phyloP scores from a whole-genome alignment of 2,888 invertebrate species.

The Drosophila subquinaria region DNA sequence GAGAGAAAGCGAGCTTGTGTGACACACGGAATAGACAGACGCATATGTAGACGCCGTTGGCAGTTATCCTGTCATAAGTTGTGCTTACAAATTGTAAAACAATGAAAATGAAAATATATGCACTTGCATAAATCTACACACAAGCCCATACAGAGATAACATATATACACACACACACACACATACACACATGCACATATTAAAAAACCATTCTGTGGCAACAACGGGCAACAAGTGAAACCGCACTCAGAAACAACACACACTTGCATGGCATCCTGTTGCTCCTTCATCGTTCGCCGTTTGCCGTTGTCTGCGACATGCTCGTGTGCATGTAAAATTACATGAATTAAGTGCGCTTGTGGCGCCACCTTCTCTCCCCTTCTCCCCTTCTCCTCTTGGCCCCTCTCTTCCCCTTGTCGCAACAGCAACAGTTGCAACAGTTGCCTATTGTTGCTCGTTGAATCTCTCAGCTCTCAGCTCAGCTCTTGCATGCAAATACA shows the following conservation, averaged over 20 bases:
- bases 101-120: slow-evolving; percentile 78
- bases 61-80: slow-evolving; percentile 79
- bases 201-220: slow-evolving; percentile 61
- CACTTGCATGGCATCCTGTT: slow-evolving; percentile 73
- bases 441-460: slow-evolving; percentile 55
- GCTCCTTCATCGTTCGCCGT: slow-evolving; percentile 51
- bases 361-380: slow-evolving; percentile 16
- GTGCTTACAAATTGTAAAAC: slow-evolving; percentile 81
- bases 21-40: slow-evolving; percentile 19
- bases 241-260: slow-evolving; percentile 62
- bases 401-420: not conserved
- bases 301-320: slow-evolving; percentile 58
- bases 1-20: slow-evolving; percentile 2
- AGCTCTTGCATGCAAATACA: slow-evolving; percentile 44
- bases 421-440: slow-evolving; percentile 38
- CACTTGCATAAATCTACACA: slow-evolving; percentile 69
- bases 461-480: slow-evolving; percentile 43
- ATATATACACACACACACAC: slow-evolving; percentile 5
- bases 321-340: slow-evolving; percentile 76
- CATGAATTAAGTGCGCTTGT: slow-evolving; percentile 79
- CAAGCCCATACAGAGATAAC: slow-evolving; percentile 32
- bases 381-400: not conserved
- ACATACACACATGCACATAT: slow-evolving; percentile 24
- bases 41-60: slow-evolving; percentile 43
- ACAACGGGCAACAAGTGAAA: slow-evolving; percentile 76